These are phyloP conservation scores for Molothrus ater DNA, from an alignment of 2,797 vertebrate genomes.

Conservation along the genomic window DNA sequence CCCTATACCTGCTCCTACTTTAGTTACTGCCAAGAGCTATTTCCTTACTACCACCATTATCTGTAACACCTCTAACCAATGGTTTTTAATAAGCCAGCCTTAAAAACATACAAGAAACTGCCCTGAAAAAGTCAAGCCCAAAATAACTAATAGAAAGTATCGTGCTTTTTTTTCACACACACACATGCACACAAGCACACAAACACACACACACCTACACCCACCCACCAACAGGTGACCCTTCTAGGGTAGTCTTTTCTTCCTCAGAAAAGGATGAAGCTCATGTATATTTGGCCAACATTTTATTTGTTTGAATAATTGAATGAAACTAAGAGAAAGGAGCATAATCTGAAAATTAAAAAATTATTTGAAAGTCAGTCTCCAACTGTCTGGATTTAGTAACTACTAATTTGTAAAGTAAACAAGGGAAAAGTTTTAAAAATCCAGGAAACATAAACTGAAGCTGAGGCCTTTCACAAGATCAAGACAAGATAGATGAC, in stretches of 20 bases:
- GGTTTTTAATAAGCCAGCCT: constrained; percentile 79
- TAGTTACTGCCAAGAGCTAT: constrained; percentile 24
- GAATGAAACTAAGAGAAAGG: constrained; percentile 15
- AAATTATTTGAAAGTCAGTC: constrained; percentile 17
- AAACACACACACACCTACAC: not conserved
- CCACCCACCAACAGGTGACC: not conserved
- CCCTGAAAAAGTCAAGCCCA: constrained; percentile 67
- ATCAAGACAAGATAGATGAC: constrained; percentile 74
- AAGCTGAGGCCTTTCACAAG: constrained; percentile 69
- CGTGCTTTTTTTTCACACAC: constrained; percentile 60
- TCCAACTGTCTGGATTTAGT: not conserved
- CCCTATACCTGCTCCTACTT: constrained; percentile 40
- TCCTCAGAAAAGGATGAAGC: not conserved
- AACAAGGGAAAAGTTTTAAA: constrained; percentile 44
- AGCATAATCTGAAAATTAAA: constrained; percentile 7
- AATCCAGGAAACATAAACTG: constrained; percentile 64
- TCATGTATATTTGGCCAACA: not conserved
- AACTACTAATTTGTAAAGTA: constrained; percentile 34
- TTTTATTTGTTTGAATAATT: constrained; percentile 24
- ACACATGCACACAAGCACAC: not conserved
- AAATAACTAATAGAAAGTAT: constrained; percentile 55
- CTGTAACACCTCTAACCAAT: constrained; percentile 67
- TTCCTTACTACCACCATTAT: constrained; percentile 23
- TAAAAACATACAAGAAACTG: constrained; percentile 31
- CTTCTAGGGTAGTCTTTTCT: constrained; percentile 1